These are phyloP conservation scores for Sipha maydis DNA, from an alignment of 2,888 invertebrate genomes.

Conservation along the genomic window DNA sequence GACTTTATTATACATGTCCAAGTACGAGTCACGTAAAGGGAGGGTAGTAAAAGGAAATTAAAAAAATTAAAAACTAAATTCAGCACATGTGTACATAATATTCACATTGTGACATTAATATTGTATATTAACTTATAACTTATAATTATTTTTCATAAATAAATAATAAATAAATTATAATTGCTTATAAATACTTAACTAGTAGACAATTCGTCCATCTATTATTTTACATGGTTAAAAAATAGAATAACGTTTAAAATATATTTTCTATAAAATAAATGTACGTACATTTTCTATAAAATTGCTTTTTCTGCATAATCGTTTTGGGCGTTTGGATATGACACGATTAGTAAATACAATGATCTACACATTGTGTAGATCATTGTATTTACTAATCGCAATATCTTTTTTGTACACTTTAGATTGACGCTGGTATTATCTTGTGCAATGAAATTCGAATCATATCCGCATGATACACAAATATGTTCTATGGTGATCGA, in stretches of 20 bases:
- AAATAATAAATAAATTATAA: no score
- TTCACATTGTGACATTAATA: not conserved
- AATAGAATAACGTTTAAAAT: not conserved
- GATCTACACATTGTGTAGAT: no score
- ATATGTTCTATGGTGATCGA: conserved; percentile 94
- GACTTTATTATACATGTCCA: conserved; percentile 90
- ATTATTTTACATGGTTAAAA: not conserved
- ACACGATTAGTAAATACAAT: no score
- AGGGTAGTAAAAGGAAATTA: not conserved
- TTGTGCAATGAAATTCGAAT: conserved; percentile 94
- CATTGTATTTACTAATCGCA: not conserved
- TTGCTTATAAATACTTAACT: not conserved
- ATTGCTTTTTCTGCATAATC: not conserved
- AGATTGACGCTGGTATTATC: conserved; percentile 89
- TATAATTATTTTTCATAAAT: no score
- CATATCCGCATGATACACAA: conserved; percentile 94
- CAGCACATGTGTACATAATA: not conserved
- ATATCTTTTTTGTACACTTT: conserved; percentile 66
- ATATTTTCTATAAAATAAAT: not conserved
- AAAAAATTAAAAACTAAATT: not conserved
- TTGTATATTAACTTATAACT: no score
- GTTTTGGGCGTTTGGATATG: not conserved
- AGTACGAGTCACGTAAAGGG: conserved; percentile 71
- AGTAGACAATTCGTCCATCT: not conserved
- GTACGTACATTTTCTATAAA: not conserved